A percentile compares a stretch with the other conserved stretches of the same genome.
Conservation (phyloP, 2,113 vertebrate species). For the Trogon surrucura region DNA sequence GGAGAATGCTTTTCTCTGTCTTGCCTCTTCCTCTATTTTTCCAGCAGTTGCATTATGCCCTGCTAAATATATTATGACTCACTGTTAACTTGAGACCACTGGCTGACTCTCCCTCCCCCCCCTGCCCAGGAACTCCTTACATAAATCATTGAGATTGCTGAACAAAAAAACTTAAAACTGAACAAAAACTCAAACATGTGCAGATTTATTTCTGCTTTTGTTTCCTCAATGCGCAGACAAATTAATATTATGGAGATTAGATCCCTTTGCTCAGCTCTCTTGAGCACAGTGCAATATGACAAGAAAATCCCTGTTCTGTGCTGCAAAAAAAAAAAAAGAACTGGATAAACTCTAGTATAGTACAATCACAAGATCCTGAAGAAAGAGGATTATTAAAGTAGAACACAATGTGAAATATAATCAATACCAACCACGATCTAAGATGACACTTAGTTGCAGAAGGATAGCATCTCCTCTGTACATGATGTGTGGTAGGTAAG, state of each 20-base stretch:
- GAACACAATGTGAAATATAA: slow-evolving; percentile 41
- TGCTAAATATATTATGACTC: slow-evolving; percentile 37
- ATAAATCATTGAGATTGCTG: not conserved
- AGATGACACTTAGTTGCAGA: not conserved
- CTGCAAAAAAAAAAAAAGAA: not conserved
- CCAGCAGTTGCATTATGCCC: slow-evolving; percentile 19
- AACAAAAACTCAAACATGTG: not conserved
- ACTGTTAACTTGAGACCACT: slow-evolving; percentile 9
- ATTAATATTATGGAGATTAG: slow-evolving; percentile 62
- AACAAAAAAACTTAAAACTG: not conserved
- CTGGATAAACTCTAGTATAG: slow-evolving; percentile 46
- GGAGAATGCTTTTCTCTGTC: not conserved
- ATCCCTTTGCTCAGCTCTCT: slow-evolving; percentile 27
- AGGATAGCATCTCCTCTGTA: not conserved
- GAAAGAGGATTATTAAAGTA: slow-evolving; percentile 68
- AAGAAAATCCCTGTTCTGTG: slow-evolving; percentile 54
- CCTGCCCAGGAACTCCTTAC: not conserved
- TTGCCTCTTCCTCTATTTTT: not conserved
- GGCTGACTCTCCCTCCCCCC: not conserved
- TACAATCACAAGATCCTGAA: slow-evolving; percentile 45
- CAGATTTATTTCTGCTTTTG: slow-evolving; percentile 42
- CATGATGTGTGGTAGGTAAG: not conserved
- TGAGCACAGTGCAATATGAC: slow-evolving; percentile 23
- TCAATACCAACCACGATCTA: not conserved
- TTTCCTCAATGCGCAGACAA: slow-evolving; percentile 29